Percentiles rank a stretch among this genome's conserved stretches.
Conservation (phyloP, 1,140 invertebrate species). For the Ips nitidus region DNA sequence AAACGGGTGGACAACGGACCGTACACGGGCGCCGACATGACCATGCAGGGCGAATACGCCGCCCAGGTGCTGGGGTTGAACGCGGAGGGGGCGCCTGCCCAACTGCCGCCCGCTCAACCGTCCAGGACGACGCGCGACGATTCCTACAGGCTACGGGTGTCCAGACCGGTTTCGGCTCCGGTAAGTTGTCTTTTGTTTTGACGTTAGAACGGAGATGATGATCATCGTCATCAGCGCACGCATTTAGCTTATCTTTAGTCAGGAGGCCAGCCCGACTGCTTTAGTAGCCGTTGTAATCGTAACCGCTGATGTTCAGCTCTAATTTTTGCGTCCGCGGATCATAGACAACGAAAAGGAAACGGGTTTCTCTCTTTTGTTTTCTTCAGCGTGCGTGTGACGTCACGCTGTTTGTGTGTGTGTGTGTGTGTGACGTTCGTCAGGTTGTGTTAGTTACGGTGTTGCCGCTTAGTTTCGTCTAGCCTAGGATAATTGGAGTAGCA, state of each 20-base stretch:
- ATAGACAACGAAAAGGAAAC: constrained; percentile 12
- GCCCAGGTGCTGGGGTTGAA: constrained; percentile 81
- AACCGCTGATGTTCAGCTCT: constrained; percentile 4
- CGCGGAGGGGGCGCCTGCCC: constrained; percentile 54
- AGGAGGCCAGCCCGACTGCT: neutral
- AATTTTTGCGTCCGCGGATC: constrained; percentile 13
- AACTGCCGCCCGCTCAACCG: constrained; percentile 22
- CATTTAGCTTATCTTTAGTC: too few species aligned
- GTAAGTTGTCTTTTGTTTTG: constrained; percentile 18
- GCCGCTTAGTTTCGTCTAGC: too few species aligned
- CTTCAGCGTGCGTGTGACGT: too few species aligned
- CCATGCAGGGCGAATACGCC: constrained; percentile 86
- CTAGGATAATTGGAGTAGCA: too few species aligned
- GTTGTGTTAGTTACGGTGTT: too few species aligned
- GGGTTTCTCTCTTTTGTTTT: constrained; percentile 16
- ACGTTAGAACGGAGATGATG: neutral
- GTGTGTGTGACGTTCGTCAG: too few species aligned
- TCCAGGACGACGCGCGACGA: constrained; percentile 12
- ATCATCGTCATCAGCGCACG: too few species aligned
- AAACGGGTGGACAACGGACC: constrained; percentile 87
- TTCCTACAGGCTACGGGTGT: constrained; percentile 34
- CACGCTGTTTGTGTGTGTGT: too few species aligned
- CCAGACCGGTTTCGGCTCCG: constrained; percentile 34
- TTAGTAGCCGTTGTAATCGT: constrained; percentile 3
- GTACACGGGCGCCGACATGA: constrained; percentile 86